Conservation (phyloP, 2,888 invertebrate genomes). For the Scaptomyza cyrtandrae region DNA sequence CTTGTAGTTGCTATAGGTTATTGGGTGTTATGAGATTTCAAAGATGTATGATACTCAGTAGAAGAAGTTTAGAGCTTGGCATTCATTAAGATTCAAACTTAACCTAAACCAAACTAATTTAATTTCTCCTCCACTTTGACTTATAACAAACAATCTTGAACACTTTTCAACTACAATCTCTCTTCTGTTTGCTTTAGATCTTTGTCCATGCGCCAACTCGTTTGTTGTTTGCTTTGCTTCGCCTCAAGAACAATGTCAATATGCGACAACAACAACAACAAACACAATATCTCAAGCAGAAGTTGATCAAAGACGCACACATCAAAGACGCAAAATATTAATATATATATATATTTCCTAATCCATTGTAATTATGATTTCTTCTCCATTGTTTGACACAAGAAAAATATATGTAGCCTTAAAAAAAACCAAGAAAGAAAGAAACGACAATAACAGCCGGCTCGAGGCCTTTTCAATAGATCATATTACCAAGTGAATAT, state of each 20-base stretch:
- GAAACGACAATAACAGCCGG: conserved; percentile 41
- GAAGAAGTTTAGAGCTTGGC: no score
- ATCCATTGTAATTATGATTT: conserved; percentile 80
- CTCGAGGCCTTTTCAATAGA: conserved; percentile 56
- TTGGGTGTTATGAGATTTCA: no score
- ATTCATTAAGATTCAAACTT: no score
- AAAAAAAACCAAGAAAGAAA: conserved; percentile 18
- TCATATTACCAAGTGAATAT: conserved; percentile 75
- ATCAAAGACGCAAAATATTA: conserved; percentile 63
- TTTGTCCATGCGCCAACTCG: conserved; percentile 67
- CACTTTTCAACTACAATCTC: background rate
- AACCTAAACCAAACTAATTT: no score
- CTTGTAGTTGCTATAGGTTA: no score
- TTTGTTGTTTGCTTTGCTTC: conserved; percentile 66
- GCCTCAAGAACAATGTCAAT: conserved; percentile 58
- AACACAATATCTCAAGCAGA: conserved; percentile 41
- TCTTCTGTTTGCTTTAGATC: conserved; percentile 56
- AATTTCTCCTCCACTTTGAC: no score
- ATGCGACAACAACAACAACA: conserved; percentile 38
- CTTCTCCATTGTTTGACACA: conserved; percentile 70
- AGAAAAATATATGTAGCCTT: conserved; percentile 66
- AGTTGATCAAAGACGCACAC: conserved; percentile 55
- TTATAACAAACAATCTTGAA: no score
- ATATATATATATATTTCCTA: conserved; percentile 78
- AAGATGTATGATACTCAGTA: no score